These are phyloP conservation scores for Chrysogorgia sp. DNA, from an alignment of 92 coral and sea anemone species.

Conservation along the genomic window DNA sequence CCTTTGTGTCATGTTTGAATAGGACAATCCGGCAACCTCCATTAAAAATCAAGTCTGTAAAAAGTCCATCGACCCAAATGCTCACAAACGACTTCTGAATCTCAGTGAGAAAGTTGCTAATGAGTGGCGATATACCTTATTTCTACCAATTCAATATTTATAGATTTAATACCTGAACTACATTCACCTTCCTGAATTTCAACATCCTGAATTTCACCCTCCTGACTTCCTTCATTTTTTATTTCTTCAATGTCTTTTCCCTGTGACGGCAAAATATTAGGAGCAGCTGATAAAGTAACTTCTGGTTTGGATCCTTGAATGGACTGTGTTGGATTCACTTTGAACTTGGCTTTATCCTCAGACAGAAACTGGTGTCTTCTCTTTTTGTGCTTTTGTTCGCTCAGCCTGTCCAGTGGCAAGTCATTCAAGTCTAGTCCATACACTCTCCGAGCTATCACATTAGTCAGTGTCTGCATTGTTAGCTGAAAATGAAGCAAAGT, in stretches of 20 bases:
- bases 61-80: no score
- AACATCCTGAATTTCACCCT: no score
- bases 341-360: conserved; percentile 65
- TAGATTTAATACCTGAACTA: not conserved
- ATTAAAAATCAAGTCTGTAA: no score
- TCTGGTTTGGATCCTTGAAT: conserved; percentile 62
- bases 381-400: conserved; percentile 87
- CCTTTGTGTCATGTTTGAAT: no score
- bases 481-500: conserved; percentile 53
- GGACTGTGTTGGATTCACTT: conserved; percentile 48
- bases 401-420: conserved; percentile 87
- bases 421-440: conserved; percentile 82
- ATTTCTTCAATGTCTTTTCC: conserved; percentile 1
- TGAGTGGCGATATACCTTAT: no score
- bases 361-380: conserved; percentile 75
- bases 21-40: no score
- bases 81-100: no score
- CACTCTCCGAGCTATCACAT: conserved; percentile 90
- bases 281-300: conserved; percentile 38
- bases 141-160: not conserved
- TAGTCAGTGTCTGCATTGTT: conserved; percentile 82
- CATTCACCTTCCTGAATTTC: conserved; percentile 18
- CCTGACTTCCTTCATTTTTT: conserved; percentile 7
- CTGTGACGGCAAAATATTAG: conserved; percentile 29
- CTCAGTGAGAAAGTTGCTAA: no score